A percentile compares a stretch with the other conserved stretches of the same genome.
Conservation (phyloP, 2,888 invertebrate genomes). For the Exocentrus adspersus region DNA sequence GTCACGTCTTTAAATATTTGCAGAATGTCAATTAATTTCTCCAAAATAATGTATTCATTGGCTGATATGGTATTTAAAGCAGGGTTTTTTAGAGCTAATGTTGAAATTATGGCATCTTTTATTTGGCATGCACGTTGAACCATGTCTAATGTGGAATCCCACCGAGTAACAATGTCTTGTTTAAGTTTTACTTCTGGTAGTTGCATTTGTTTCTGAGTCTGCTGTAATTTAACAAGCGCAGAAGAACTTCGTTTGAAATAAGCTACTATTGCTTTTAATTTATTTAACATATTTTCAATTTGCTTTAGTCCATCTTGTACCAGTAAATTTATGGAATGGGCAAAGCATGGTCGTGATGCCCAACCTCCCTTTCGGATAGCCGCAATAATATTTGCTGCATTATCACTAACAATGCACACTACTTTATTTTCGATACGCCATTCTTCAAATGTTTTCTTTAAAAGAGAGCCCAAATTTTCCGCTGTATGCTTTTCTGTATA, state of each 20-base stretch:
- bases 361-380: conserved; percentile 39
- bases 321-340: conserved; percentile 48
- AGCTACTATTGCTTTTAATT: conserved; percentile 36
- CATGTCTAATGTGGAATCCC: conserved; percentile 12
- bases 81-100: conserved; percentile 3
- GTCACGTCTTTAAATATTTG: conserved; percentile 24
- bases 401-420: conserved; percentile 40
- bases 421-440: conserved; percentile 35
- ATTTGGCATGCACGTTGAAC: not conserved
- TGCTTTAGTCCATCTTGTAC: conserved; percentile 41
- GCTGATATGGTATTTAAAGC: not conserved
- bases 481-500: conserved; percentile 43
- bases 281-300: conserved; percentile 26
- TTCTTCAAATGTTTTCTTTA: conserved; percentile 40
- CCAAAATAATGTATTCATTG: not conserved
- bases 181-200: not conserved
- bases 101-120: conserved; percentile 7
- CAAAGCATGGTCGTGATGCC: conserved; percentile 46
- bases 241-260: conserved; percentile 7
- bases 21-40: not conserved
- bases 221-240: conserved; percentile 7
- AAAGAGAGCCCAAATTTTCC: conserved; percentile 32
- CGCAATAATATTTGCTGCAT: conserved; percentile 45
- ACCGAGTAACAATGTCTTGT: conserved; percentile 7
- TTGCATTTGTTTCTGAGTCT: conserved; percentile 15